Evolutionary conservation across 2,888 invertebrate species (phyloP).

Genomic region (Zygothrica quintamaculata): DNA sequence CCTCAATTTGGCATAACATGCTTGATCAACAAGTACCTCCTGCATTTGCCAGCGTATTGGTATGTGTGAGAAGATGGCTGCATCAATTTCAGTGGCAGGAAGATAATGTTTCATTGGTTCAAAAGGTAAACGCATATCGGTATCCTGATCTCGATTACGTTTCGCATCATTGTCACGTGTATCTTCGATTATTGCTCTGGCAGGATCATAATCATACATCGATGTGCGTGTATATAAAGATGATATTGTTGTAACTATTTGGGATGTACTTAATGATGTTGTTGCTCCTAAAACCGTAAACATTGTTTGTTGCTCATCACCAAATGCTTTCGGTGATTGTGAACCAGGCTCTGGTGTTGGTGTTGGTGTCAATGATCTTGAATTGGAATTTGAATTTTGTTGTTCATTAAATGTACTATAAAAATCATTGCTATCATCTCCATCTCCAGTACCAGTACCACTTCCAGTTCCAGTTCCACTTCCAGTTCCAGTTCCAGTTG

Average conservation of each 20-base stretch:
- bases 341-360: conserved; percentile 71
- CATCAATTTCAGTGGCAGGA: conserved; percentile 94
- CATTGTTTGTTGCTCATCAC: conserved; percentile 5
- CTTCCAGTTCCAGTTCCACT: no score
- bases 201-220: conserved; percentile 80
- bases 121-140: conserved; percentile 92
- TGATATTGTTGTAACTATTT: background rate
- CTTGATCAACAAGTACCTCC: conserved; percentile 88
- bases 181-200: conserved; percentile 39
- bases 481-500: no score
- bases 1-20: conserved; percentile 91
- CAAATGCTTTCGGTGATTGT: conserved; percentile 66
- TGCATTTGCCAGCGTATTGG: conserved; percentile 88
- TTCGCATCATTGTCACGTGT: conserved; percentile 25
- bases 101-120: conserved; percentile 92
- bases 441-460: conserved; percentile 27
- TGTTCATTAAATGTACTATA: conserved; percentile 2
- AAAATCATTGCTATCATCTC: conserved; percentile 27
- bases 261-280: background rate
- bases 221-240: conserved; percentile 76
- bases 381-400: conserved; percentile 66
- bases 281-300: background rate
- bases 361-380: conserved; percentile 75
- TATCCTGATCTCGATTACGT: conserved; percentile 85
- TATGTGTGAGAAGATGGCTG: conserved; percentile 91